phyloP scores from a whole-genome alignment of 1,140 invertebrate species.

The Leguminivora glycinivorella region DNA sequence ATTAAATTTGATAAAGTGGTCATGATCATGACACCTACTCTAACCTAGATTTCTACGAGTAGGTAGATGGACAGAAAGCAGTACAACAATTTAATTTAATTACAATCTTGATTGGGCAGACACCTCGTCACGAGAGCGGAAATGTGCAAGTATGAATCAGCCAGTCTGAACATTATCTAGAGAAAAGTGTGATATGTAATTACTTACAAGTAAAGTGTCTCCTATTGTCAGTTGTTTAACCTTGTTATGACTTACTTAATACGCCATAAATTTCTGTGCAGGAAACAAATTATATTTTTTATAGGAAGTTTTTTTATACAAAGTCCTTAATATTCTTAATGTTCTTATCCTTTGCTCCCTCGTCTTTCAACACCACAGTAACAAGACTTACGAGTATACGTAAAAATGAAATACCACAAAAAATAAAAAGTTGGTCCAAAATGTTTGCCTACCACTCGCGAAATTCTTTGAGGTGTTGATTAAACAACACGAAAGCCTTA shows the following conservation, averaged over 20 bases:
- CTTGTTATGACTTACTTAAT: too few relatives aligned
- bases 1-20: not conserved
- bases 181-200: not conserved
- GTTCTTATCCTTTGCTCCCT: too few relatives aligned
- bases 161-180: not conserved
- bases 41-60: not conserved
- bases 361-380: not conserved
- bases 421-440: not conserved
- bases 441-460: constrained; percentile 9
- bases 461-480: constrained; percentile 30
- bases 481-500: constrained; percentile 22
- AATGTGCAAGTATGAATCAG: not conserved
- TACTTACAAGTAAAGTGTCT: not conserved
- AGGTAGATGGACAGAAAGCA: not conserved
- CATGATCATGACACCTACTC: not conserved
- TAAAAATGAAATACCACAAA: not conserved
- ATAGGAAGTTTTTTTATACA: too few relatives aligned
- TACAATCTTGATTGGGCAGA: not conserved
- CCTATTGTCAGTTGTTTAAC: not conserved
- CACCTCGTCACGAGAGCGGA: not conserved
- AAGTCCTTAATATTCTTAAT: too few relatives aligned
- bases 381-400: too few relatives aligned
- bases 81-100: constrained; percentile 11
- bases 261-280: too few relatives aligned
- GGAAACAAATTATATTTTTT: too few relatives aligned